Base-by-base conservation (phyloP, 1,140 invertebrate genomes). In the Procambarus clarkii region DNA sequence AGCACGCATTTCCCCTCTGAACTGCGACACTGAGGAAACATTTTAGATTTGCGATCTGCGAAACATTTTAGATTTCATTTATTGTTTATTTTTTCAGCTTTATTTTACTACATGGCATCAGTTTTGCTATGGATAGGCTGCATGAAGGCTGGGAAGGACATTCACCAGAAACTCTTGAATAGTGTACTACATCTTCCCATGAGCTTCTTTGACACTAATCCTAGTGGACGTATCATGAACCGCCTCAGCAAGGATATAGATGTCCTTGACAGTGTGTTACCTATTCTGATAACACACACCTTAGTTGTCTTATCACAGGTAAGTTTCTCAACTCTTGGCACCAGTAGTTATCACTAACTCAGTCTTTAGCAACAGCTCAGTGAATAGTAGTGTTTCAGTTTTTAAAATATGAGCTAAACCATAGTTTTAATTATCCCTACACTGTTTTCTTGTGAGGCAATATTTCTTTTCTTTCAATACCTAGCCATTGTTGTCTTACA, bases 171-270 rank as follows among this genome's bases (percentile, higher is more conserved):
- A 54, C 94, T 94, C 91, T 88, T 94, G n/a, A 15, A 44, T 2
- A 85, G 91, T 46, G 96, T 97, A 93, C 93, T 98, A 93, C 95
- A 94, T 85, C 96, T 95, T 92, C 96, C 97, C 34, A 96, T 96
- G 94, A 94, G 94, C 83, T 98, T 97, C 95, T 98, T 97, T 94
- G 97, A 97, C 94, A 95, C 95, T 7, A 98, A 97, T 94, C 97
- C 97, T 1, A 96, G 96, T 3, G 98, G 95, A 15, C 93, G 95
- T 46, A 94, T 95, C 45, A 87, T 95, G n/a, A 95, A 95, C 93
- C 88, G 95, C 46, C 95, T 95, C 88, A 93, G 94, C 7, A 95
- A 95, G 91, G 95, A 96, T 92, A 94, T 96, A 11, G 69, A 83
- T 77, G 46, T 84, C 7, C 50, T 90, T 24, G 88, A 90, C 44